phyloP scores from a whole-genome alignment of 2,113 vertebrate genomes.

The Cebus imitator region DNA sequence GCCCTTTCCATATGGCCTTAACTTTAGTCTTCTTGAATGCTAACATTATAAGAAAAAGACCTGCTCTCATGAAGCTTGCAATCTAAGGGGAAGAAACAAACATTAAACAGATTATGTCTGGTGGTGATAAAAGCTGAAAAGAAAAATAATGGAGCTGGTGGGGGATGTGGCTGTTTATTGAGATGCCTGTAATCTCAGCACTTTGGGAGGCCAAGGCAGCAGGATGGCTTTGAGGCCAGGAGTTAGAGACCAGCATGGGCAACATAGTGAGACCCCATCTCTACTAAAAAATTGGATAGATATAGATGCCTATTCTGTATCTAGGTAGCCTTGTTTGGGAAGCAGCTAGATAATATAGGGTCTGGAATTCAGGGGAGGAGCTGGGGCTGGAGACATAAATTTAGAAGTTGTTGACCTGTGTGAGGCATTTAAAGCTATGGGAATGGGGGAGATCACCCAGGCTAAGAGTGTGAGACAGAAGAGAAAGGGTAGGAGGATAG shows the following conservation, averaged over 20 bases:
- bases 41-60: not conserved
- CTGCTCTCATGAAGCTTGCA: not conserved
- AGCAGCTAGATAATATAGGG: not conserved
- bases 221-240: too few relatives aligned
- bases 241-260: too few relatives aligned
- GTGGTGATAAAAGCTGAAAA: not conserved
- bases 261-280: too few relatives aligned
- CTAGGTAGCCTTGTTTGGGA: not conserved
- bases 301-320: not conserved
- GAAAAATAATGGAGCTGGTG: not conserved
- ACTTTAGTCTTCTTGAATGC: too few relatives aligned
- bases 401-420: not conserved
- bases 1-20: not conserved
- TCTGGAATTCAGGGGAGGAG: not conserved
- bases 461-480: not conserved
- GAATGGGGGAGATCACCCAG: not conserved
- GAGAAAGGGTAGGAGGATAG: not conserved
- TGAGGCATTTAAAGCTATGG: slow-evolving; percentile 5
- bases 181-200: not conserved
- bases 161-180: not conserved
- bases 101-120: not conserved
- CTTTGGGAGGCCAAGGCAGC: too few relatives aligned
- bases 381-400: not conserved
- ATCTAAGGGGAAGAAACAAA: not conserved
- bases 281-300: not conserved